Evolutionary conservation across 2,888 invertebrate genomes (phyloP), one percentile per base, ranked within the genome.

Genomic region (Athalia rosae): DNA sequence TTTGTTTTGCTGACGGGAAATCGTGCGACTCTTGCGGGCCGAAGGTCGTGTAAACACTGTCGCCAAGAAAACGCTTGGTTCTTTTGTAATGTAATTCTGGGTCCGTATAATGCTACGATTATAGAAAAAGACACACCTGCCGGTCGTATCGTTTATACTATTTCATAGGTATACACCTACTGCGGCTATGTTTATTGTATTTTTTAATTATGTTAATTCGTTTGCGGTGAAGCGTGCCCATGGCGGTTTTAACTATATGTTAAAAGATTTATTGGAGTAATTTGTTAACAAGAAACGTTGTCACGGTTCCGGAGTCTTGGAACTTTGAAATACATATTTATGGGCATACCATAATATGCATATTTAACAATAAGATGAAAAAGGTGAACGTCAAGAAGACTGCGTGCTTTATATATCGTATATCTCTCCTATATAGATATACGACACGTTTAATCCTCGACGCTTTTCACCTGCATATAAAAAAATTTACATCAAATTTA

Each of bases 221-320:
- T 7, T 45, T 71, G 71, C 53, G 50, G 67, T 67, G 67, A 50
- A 67, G 67, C 67, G 67, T 67, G 67, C 67, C 67, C 15, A 67
- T 67, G 67, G 50, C 67, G 28, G 67, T 67, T 67, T 67, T 71
- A 56, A 58, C 5, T 58, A 56, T 58, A 48, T 67, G 28, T 28
- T 28, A n/a, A 58, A 28, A 71, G 71, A 71, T 58, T 71, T 45
- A 71, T 71, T 71, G 56, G 56, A 58, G 41, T 50, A 45, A 71
- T 71, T 71, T 71, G 71, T 71, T 71, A 71, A 71, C 71, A 71
- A 71, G 71, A 50, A 58, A 58, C 56, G 45, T 71, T 58, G 71
- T 56, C 71, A 71, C 67, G 67, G 50, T 71, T 45, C 45, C 45
- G 71, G 9, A 9, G n/a, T 53, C 53, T 4, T 71, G 56, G 13